Base-by-base conservation (phyloP, 2,797 vertebrate species). In the Malurus splendens region DNA sequence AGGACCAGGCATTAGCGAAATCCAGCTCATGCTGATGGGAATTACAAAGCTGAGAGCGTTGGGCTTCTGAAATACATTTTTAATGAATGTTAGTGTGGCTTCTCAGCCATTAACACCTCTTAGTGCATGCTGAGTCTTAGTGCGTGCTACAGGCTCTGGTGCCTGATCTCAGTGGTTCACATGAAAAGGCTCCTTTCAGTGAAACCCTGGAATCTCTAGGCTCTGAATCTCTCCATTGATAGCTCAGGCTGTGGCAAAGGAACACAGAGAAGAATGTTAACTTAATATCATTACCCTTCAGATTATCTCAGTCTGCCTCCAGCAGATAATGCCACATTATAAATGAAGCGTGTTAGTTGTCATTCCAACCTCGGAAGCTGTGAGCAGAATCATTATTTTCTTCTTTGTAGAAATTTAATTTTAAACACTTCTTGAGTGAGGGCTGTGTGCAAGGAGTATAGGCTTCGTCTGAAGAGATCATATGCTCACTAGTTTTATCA, bases 311-410 rank as follows among this genome's bases (percentile, higher is more conserved):
- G 28, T n/a, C 45, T 83, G 36, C 22, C 36, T 75, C 25, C 36
- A 67, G 45, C 52, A 74, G 41, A 28, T 44, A 73, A 42, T 23
- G 50, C 45, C 48, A 27, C 18, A 2, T 66, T 33, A 5, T 17
- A 71, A 81, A 39, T 38, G 14, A 36, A 64, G 36, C 1, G 5
- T 45, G 11, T 45, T 71, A 39, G 47, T 33, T 68, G 67, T 28
- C 30, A 17, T 64, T 77, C n/a, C 0, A 5, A 30, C 60, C n/a
- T 70, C 0, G 0, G n/a, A 27, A 78, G 7, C 47, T 67, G 8
- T 65, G 39, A 93, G 28, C 64, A 65, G n/a, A 80, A 62, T 28
- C 5, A 54, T 57, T 39, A 17, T 68, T 84, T 87, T 68, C 7
- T 18, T 76, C 28, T 85, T 51, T 22, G 18, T 59, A 50, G 12